Evolutionary conservation across 2,113 vertebrate genomes (phyloP), one percentile per base, ranked within the genome.

Genomic region (Syrmaticus mikado): DNA sequence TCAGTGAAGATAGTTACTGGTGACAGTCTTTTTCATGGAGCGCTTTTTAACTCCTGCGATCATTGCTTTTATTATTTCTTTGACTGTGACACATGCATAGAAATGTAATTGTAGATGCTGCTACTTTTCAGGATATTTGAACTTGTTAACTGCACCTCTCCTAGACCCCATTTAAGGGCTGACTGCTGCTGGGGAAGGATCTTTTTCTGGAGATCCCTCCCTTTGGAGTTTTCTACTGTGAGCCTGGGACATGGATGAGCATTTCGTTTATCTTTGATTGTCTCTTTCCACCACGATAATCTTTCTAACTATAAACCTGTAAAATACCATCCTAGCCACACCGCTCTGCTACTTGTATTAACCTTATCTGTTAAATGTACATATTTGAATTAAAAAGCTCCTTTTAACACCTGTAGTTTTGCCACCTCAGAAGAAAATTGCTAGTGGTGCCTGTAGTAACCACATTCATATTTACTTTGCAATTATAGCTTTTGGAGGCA

Each of bases 1-100:
- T 72, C 92, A 75, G 65, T 87, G 19, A 87, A 58, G 64, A 68
- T 67, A 46, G 81, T 93, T 85, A 76, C 43, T 28, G 68, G 16
- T 67, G 14, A 46, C 64, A 73, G 7, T 52, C 27, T 87, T 70
- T 91, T 91, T 65, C 57, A 74, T 6, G 67, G 78, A 89, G 43
- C 24, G 77, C 64, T 82, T 93, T 50, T 93, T 50, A 86, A 87
- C 14, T 90, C 52, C 38, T 77, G 55, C 83, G 46, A 86, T 84
- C 25, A 30, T 62, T 91, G 25, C 62, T 77, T 85, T 88, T 52
- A 72, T 43, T 71, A 89, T 86, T 81, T 75, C 16, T 94, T 92
- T 38, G 65, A 13, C 76, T 94, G 65, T 67, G 74, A 87, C 65
- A 70, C n/a, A 43, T 27, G 32, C 25, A 64, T 4, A 84, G 72